phyloP scores from a whole-genome alignment of 2,113 vertebrate species.

The Sphaerodactylus townsendi region DNA sequence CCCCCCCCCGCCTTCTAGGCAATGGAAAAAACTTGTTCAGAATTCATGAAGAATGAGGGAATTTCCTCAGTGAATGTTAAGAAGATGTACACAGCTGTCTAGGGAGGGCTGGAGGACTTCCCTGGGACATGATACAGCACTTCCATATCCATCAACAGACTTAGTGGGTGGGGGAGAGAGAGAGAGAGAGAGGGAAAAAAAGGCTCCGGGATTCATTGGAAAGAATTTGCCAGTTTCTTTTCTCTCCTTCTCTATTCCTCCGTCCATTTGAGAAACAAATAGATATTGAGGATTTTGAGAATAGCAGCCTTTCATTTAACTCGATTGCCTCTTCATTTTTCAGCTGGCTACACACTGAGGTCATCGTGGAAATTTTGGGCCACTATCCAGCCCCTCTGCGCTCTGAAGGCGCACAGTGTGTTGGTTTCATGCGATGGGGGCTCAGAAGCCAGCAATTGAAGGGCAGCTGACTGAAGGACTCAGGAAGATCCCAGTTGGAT shows the following conservation, averaged over 20 bases:
- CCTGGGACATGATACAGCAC: background rate
- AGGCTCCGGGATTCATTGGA: background rate
- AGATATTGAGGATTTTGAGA: constrained; percentile 8
- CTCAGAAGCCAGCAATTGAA: background rate
- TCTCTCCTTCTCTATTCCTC: background rate
- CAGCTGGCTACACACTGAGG: background rate
- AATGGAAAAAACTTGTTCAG: constrained; percentile 21
- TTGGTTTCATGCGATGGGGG: background rate
- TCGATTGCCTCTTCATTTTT: constrained; percentile 14
- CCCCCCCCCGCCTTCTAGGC: constrained; percentile 2
- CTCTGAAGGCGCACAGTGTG: background rate
- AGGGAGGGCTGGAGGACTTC: constrained; percentile 12
- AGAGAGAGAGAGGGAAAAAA: background rate
- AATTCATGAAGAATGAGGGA: constrained; percentile 44
- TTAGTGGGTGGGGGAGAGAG: background rate
- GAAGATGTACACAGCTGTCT: constrained; percentile 37
- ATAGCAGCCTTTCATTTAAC: background rate
- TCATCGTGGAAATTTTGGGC: background rate
- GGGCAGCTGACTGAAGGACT: background rate
- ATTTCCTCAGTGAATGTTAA: constrained; percentile 40
- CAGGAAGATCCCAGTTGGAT: background rate
- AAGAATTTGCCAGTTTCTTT: background rate
- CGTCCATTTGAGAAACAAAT: background rate
- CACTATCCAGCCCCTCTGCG: background rate
- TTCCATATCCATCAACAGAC: background rate